Evolutionary conservation across 2,797 vertebrate genomes (phyloP).

Genomic region (Lutra lutra): DNA sequence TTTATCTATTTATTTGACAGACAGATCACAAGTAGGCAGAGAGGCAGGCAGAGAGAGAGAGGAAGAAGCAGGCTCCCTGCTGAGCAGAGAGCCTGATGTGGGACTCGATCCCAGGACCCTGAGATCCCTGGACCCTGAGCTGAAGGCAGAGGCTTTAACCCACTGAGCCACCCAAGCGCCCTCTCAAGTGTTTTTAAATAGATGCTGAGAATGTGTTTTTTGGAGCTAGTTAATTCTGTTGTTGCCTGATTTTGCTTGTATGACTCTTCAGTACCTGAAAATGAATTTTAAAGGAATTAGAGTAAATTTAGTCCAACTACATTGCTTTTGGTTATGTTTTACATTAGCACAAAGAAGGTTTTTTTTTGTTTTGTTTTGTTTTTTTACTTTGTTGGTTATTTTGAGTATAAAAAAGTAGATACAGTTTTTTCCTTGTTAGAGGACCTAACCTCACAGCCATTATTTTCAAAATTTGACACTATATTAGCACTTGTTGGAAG

Average conservation of each 20-base stretch:
- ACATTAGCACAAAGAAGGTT: background rate
- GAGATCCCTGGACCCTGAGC: too few species aligned
- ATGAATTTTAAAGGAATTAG: background rate
- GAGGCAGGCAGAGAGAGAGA: too few species aligned
- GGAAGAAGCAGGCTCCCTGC: too few species aligned
- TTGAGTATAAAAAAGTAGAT: background rate
- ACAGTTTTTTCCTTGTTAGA: background rate
- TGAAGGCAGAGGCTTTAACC: too few species aligned
- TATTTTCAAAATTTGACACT: background rate
- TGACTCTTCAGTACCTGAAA: background rate
- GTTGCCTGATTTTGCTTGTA: background rate
- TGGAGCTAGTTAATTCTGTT: background rate
- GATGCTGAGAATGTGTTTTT: background rate
- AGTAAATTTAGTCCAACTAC: background rate
- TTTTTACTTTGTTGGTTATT: background rate
- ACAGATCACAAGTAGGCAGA: too few species aligned
- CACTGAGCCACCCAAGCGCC: too few species aligned
- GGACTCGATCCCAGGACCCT: too few species aligned
- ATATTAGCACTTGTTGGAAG: background rate
- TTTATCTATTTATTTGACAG: too few species aligned
- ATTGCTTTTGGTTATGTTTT: background rate
- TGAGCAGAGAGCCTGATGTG: too few species aligned
- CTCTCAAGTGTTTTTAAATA: slow-evolving; percentile 8
- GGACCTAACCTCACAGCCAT: background rate
- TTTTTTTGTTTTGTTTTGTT: background rate